Percentiles rank a stretch among this genome's conserved stretches.
Evolutionary conservation across 2,113 vertebrate genomes (phyloP).

Genomic region (Aepyceros melampus): DNA sequence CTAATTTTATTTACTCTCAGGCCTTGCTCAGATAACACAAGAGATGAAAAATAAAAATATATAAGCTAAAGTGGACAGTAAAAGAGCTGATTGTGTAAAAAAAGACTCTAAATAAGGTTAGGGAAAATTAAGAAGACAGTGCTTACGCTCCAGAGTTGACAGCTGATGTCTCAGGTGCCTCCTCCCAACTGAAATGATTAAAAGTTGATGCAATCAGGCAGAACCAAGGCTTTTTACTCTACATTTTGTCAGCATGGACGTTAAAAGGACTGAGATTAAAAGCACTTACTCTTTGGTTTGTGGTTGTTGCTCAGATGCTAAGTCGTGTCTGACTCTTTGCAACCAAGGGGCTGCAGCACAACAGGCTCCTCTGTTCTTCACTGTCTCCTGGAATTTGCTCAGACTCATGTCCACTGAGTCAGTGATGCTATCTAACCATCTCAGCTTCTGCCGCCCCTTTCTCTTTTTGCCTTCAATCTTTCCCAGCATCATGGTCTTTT

Average conservation of each 20-base stretch:
- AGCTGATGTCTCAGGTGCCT: not conserved
- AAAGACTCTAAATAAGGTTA: not conserved
- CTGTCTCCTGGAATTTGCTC: not conserved
- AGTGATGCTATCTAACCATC: not conserved
- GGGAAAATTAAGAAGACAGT: not conserved
- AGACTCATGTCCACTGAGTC: not conserved
- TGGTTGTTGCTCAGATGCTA: not conserved
- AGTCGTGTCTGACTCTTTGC: not conserved
- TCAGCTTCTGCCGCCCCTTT: not conserved
- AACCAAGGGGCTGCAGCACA: not conserved
- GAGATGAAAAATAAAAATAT: not conserved
- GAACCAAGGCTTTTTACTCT: slow-evolving; percentile 28
- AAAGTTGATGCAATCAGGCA: not conserved
- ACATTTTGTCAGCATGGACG: not conserved
- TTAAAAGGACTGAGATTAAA: slow-evolving; percentile 22
- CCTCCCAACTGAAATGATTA: not conserved
- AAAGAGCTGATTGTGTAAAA: not conserved
- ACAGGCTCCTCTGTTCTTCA: not conserved
- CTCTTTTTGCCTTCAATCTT: not conserved
- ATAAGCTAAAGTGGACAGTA: not conserved
- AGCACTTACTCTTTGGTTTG: not conserved
- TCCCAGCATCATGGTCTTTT: not conserved
- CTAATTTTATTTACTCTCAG: not conserved
- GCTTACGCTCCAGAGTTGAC: not conserved
- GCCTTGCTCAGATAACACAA: not conserved